Evolutionary conservation across 2,113 vertebrate species (phyloP).

Genomic region (Chaetorhynchus papuensis): DNA sequence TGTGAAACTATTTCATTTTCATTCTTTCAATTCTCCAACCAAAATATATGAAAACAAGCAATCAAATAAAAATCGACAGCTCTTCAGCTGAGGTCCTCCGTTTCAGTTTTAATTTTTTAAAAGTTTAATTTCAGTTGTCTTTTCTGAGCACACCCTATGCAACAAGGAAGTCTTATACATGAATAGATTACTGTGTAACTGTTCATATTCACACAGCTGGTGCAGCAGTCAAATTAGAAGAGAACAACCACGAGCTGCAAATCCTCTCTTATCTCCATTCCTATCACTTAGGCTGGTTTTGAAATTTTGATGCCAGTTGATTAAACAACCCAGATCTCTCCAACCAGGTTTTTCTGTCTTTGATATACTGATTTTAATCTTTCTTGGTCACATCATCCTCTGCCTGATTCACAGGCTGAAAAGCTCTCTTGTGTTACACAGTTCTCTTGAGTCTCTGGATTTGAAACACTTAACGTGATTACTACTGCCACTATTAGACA

Average conservation of each 20-base stretch:
- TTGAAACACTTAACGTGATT: conserved; percentile 49
- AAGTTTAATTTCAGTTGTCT: not conserved
- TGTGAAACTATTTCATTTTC: not conserved
- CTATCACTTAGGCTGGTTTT: not conserved
- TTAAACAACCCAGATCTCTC: not conserved
- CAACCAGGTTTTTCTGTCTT: not conserved
- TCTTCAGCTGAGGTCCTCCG: not conserved
- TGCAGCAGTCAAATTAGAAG: not conserved
- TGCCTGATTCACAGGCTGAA: not conserved
- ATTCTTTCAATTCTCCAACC: not conserved
- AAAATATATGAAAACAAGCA: not conserved
- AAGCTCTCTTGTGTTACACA: not conserved
- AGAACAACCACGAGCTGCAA: not conserved
- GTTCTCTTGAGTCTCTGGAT: not conserved
- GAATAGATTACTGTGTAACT: not conserved
- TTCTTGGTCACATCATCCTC: not conserved
- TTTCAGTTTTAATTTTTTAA: not conserved
- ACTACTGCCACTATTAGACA: not conserved
- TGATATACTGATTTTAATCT: not conserved
- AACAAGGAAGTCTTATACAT: not conserved
- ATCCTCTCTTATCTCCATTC: not conserved
- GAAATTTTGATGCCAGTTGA: not conserved
- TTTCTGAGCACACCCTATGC: not conserved
- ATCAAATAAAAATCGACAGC: not conserved
- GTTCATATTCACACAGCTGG: not conserved